Evolutionary conservation across 2,888 invertebrate genomes (phyloP), one percentile per base, ranked within the genome.

Genomic region (Halictus quadricinctus): DNA sequence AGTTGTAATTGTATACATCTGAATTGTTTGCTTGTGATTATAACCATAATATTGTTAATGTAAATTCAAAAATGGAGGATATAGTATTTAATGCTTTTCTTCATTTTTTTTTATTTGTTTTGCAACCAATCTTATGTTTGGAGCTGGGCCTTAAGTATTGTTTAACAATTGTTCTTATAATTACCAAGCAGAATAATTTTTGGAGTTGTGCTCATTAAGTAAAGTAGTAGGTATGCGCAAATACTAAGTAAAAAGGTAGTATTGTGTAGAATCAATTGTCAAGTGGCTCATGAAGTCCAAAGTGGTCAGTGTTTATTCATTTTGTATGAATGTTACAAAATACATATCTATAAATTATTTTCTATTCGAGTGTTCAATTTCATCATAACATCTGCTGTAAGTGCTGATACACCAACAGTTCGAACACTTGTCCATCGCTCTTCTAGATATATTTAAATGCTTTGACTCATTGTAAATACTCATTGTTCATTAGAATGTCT

Each of bases 111-210:
- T 76, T 46, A 15, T 50, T 29, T 64, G 72, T 21, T 64, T 64
- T 21, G 5, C 15, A 29, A 13, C 25, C 43, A 43, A 36, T 64
- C 4, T 60, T n/a, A 83, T 81, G 69, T 48, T 74, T 79, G 76
- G 80, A 89, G 72, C 76, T 88, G 76, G 66, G 78, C 75, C 89
- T 84, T 77, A 50, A 70, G 58, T 69, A 77, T 81, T 79, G 66
- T 88, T 83, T 81, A 60, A 75, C 75, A 50, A 87, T 83, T 78
- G 66, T 88, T 89, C 86, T 73, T 84, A 79, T 86, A 77, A 84
- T 77, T 66, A 64, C 64, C 43, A 80, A 81, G 79, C 43, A 58
- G 58, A 43, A 69, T 64, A 60, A 78, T 29, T 69, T 72, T 79
- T 60, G 58, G 70, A 81, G 79, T 36, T 80, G 8, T 75, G 60